phyloP scores from a whole-genome alignment of 1,140 invertebrate genomes.

The Trachelipus rathkii region DNA sequence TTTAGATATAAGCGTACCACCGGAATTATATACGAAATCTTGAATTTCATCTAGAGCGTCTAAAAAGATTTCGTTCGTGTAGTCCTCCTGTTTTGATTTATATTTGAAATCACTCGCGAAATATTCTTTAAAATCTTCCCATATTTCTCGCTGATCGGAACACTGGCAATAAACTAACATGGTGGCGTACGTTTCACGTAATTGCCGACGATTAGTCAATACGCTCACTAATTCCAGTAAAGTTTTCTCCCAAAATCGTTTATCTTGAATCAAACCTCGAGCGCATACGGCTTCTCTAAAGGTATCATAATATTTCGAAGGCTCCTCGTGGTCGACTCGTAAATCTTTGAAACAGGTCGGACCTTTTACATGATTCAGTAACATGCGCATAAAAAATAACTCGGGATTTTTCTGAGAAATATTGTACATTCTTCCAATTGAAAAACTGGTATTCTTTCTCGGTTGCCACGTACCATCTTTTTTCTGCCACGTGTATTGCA shows the following conservation, averaged over 20 bases:
- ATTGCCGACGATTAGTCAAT: neutral
- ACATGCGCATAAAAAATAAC: neutral
- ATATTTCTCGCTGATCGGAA: neutral
- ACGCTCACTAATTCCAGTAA: neutral
- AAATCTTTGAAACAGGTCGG: neutral
- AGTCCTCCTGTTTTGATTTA: neutral
- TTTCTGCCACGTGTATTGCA: neutral
- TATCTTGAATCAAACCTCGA: neutral
- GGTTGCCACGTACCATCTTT: neutral
- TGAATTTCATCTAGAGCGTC: neutral
- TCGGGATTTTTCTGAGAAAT: neutral
- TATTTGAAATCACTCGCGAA: neutral
- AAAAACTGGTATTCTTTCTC: no score
- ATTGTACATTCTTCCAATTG: no score
- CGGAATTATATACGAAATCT: neutral
- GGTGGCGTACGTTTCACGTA: neutral
- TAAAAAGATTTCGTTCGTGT: neutral
- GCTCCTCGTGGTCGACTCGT: neutral
- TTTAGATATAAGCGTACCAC: neutral
- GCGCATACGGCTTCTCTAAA: neutral
- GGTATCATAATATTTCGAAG: neutral
- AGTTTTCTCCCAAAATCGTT: neutral
- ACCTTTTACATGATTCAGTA: neutral
- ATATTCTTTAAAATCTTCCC: conserved; percentile 8
- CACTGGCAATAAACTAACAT: neutral